Base-by-base conservation (phyloP, 2,797 vertebrate genomes). In the Thalassophryne amazonica region DNA sequence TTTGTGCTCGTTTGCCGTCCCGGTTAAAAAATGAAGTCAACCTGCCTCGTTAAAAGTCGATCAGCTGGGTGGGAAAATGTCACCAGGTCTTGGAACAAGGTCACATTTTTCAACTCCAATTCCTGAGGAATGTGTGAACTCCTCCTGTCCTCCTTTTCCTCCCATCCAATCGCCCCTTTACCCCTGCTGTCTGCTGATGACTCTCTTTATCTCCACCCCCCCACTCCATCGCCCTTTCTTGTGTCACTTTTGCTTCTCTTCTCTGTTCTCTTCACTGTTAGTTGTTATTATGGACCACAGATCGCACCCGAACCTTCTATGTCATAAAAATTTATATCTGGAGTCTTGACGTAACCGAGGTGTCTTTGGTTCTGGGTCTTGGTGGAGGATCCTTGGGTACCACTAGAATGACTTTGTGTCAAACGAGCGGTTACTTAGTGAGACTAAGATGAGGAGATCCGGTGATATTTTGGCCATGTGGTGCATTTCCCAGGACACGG, bases 41-140 rank as follows among this genome's bases (percentile, higher is more conserved):
- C 78, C 78, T 39, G 70, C 62, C 74, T 84, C 58, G 64, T 81
- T 80, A 81, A 73, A 20, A 73, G 71, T 76, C 71, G 22, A 75
- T 83, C 80, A 75, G 76, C 70, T 48, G 53, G 65, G 65, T 50
- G 62, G 66, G 74, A 21, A 84, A 84, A 86, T 87, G 78, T 87
- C 81, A 87, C 76, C 69, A 60, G 80, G 78, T 81, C 59, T 57
- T 1, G 14, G 49, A 84, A 84, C 83, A 80, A 73, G 83, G 78
- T 70, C 73, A 72, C 76, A 83, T 87, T 79, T 78, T 81, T 86
- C 83, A 85, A 35, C 33, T 46, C 39, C 32, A 29, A 11, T 46
- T 68, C 71, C 21, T 25, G 24, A 56, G 38, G 62, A 69, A 46
- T 13, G 45, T 18, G 14, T 34, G 7, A 49, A 7, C 30, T 38